Evolutionary conservation across 2,113 vertebrate genomes (phyloP), one percentile per base, ranked within the genome.

Genomic region (Lepidiolamprologus cunningtoni): DNA sequence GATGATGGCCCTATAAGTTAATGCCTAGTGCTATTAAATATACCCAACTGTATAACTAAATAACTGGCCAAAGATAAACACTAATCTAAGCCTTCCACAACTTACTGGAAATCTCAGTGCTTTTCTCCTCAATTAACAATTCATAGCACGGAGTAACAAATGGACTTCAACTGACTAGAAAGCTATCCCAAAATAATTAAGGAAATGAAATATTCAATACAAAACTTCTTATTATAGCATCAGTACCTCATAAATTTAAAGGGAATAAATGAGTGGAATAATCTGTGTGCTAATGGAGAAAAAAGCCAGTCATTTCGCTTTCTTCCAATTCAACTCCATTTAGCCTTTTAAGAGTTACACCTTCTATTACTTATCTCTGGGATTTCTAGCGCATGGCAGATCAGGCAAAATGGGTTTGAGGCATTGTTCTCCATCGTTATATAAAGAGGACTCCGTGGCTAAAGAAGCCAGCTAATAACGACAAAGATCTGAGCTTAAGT

Each of bases 131-230:
- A 93, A 94, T 93, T 93, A 93, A 78, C 89, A 87, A 90, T 92
- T 86, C 85, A 91, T 53, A 47, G 87, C 37, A 2, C 7, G 47
- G 53, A 88, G 92, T 89, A 90, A 94, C 91, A 93, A 93, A 95
- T 94, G 84, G 89, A 92, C 89, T 90, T 90, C 78, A 82, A 89
- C 50, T 87, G 88, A 85, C 86, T 79, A 79, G 78, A 90, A 90
- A 85, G 83, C 86, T 55, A 71, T 58, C 86, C 85, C 78, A 92
- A 94, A 95, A 94, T 95, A 95, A 96, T 96, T 93, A 95, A 89
- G 89, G 78, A 86, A 89, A 96, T 95, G 6, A 95, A 96, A 95
- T 95, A 96, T 96, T 95, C 89, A 96, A 91, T 93, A 94, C 91
- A 90, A 91, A 94, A 90, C 88, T 88, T 92, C 94, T 92, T 93